phyloP scores from a whole-genome alignment of 2,888 invertebrate genomes.

The Phytoseiulus persimilis region DNA sequence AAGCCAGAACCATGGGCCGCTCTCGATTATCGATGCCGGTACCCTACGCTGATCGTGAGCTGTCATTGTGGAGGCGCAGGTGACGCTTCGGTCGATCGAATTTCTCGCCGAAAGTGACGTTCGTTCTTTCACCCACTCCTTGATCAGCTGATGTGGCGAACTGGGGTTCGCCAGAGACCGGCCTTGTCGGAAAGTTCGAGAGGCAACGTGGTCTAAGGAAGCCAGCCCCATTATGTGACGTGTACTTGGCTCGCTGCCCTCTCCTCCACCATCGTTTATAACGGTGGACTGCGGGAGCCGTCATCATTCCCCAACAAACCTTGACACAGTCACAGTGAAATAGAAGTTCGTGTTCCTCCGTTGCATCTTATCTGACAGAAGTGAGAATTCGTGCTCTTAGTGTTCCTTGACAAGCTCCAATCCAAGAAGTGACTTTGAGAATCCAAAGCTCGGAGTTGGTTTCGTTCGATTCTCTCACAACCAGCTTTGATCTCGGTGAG shows the following conservation, averaged over 20 bases:
- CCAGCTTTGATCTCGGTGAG: not conserved
- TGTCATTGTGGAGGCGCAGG: not conserved
- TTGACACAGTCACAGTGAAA: not conserved
- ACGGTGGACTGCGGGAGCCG: not conserved
- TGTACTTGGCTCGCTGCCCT: constrained; percentile 37
- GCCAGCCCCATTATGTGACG: constrained; percentile 32
- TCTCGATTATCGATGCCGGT: not conserved
- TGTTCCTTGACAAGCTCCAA: not conserved
- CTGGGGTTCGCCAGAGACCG: not conserved
- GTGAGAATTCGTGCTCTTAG: not conserved
- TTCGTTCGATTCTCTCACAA: not conserved
- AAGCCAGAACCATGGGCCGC: too few relatives aligned
- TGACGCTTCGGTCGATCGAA: not conserved
- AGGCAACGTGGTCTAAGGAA: constrained; percentile 29
- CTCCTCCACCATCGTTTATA: constrained; percentile 6
- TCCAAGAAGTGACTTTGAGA: not conserved
- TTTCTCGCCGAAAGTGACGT: not conserved
- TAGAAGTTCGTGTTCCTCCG: not conserved
- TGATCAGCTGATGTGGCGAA: constrained; percentile 13
- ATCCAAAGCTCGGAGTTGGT: not conserved
- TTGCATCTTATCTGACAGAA: not conserved
- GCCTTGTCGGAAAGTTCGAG: not conserved
- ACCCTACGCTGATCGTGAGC: not conserved
- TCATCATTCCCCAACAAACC: constrained; percentile 16
- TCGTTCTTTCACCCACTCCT: too few relatives aligned